Percentiles rank a stretch among this genome's conserved stretches.
These are phyloP conservation scores for Diabrotica balteata DNA, from an alignment of 2,888 invertebrate genomes.

Conservation along the genomic window DNA sequence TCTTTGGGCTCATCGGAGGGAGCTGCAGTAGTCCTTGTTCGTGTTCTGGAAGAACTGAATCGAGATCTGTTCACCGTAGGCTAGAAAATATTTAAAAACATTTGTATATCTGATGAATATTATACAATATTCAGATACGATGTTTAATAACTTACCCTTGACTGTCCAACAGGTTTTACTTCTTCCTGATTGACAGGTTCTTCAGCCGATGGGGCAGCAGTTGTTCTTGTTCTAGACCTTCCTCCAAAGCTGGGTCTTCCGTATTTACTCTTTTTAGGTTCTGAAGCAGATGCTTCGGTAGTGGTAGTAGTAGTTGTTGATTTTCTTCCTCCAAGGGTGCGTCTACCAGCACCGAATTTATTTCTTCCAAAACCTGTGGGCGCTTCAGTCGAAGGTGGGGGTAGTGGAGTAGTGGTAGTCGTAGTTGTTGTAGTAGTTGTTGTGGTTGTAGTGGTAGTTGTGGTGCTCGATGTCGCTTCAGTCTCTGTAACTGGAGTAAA, in stretches of 20 bases:
- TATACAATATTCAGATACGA: no score
- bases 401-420: conserved; percentile 61
- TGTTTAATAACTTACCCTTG: conserved; percentile 43
- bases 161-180: conserved; percentile 55
- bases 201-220: conserved; percentile 54
- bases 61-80: conserved; percentile 50
- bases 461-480: conserved; percentile 64
- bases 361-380: conserved; percentile 50
- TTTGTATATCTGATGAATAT: no score
- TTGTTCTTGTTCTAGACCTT: conserved; percentile 54
- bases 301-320: conserved; percentile 48
- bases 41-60: conserved; percentile 53
- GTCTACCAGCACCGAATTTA: conserved; percentile 44
- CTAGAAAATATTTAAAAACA: conserved; percentile 35
- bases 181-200: conserved; percentile 58
- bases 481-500: conserved; percentile 42
- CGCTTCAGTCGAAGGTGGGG: conserved; percentile 56
- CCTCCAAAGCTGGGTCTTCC: conserved; percentile 61
- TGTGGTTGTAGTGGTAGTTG: conserved; percentile 65
- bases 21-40: conserved; percentile 56
- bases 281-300: conserved; percentile 60
- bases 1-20: conserved; percentile 59
- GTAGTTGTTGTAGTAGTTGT: conserved; percentile 64
- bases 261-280: conserved; percentile 62
- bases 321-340: conserved; percentile 48